Evolutionary conservation across 2,888 invertebrate genomes (phyloP).

Genomic region (Diogma glabrata): DNA sequence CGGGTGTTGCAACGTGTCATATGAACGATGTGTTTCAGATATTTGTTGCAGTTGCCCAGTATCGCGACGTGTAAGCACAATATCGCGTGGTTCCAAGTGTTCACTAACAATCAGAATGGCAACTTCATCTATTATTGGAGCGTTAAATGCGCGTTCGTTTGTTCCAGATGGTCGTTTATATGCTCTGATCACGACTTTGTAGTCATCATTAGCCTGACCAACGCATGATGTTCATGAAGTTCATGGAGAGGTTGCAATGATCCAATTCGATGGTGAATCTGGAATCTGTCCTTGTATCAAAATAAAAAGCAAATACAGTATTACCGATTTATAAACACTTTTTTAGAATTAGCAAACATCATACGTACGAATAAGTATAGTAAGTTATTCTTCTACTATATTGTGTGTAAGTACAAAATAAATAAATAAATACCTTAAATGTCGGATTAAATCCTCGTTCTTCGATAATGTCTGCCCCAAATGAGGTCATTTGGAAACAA

Average conservation of each 20-base stretch:
- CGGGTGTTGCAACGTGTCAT: slow-evolving; percentile 31
- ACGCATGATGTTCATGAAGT: slow-evolving; percentile 22
- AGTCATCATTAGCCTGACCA: slow-evolving; percentile 23
- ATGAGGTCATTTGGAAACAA: slow-evolving; percentile 28
- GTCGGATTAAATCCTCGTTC: slow-evolving; percentile 23
- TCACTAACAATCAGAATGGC: no score
- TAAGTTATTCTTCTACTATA: no score
- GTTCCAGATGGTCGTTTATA: slow-evolving; percentile 23
- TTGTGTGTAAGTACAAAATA: no score
- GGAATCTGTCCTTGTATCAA: background rate
- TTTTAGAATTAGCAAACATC: background rate
- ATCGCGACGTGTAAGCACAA: no score
- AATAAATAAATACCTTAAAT: background rate
- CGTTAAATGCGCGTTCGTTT: background rate
- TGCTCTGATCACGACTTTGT: slow-evolving; percentile 26
- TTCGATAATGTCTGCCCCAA: slow-evolving; percentile 26
- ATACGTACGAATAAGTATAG: no score
- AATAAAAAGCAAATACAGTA: background rate
- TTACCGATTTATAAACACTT: background rate
- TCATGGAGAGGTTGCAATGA: slow-evolving; percentile 17
- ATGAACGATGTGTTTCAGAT: slow-evolving; percentile 25
- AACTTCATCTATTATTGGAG: no score
- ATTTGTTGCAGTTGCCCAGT: slow-evolving; percentile 20
- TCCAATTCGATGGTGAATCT: slow-evolving; percentile 13
- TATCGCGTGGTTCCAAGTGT: background rate